Base-by-base conservation (phyloP, 2,113 vertebrate genomes). In the Oryzias javanicus region DNA sequence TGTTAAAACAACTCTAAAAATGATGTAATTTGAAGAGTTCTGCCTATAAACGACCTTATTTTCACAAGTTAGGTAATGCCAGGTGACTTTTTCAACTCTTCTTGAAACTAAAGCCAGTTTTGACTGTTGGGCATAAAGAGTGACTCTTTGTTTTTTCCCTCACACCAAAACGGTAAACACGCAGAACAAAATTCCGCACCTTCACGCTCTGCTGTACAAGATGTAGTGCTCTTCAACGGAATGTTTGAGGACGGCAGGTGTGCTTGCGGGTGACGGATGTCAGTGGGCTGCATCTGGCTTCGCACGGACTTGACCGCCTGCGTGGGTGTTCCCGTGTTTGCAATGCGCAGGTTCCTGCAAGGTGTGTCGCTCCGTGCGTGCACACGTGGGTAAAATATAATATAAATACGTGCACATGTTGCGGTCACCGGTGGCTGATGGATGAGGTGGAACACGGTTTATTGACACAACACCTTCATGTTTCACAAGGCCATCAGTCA, bases 401-500 rank as follows among this genome's bases (percentile, higher is more conserved):
- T 27, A 67, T 78, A 67, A 71, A 86, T 78, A 67, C 63, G 67
- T 68, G 78, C 80, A 84, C 81, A 78, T 82, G 75, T 71, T 78
- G 57, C 81, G 68, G 82, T 87, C 87, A 84, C 63, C 46, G 45
- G 60, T 0, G 8, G 42, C 55, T 91, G 86, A 90, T 85, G 71
- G 78, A 91, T 88, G 79, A 70, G 56, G 70, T 72, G 70, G 75
- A 88, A 86, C 80, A 66, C 59, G 22, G 72, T 88, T 89, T 90
- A 90, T 87, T 89, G 89, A 89, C 84, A 90, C 81, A 83, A 89
- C 85, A 86, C 84, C 86, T 88, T 89, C 72, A 81, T 80, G 82
- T 90, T 88, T 89, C 88, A 83, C 80, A 70, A 82, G 71, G 57
- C 79, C 76, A 89, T 90, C 84, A 78, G 84, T 90, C 88, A 89